Evolutionary conservation across 2,888 invertebrate genomes (phyloP), one percentile per base, ranked within the genome.

Genomic region (Macrophya annulata): DNA sequence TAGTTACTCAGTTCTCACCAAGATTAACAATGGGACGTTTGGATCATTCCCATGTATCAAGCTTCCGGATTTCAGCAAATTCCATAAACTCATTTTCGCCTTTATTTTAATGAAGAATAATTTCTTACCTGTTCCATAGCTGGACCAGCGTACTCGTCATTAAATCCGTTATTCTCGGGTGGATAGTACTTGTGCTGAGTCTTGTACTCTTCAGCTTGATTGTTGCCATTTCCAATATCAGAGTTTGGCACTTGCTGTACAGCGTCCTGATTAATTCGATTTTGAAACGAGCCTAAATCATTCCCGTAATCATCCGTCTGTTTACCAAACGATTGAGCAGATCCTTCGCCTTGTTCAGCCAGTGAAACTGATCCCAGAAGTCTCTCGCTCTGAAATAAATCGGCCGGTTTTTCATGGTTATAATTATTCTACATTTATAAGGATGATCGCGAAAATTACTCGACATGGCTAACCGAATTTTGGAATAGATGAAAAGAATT

Each of bases 111-210:
- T 43, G 21, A 17, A 21, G 2, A 37, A 40, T 5, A 10, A 81
- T 21, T 40, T 87, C 9, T 87, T 84, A 93, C 93, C 86, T 93
- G 85, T 88, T 92, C 90, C 92, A 93, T 92, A 1, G 93, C 91
- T 3, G 91, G 92, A n/a, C 93, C 93, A 45, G 91, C 92, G 74
- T 90, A 92, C 79, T 93, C 93, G 51, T 93, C 90, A 15, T 87
- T 89, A 21, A 87, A 86, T 40, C 86, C 81, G 17, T 37, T 71
- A 21, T 71, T 51, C 10, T 21, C 72, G 1, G 89, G 88, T 21
- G 90, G 89, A 31, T 87, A 89, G 83, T 88, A 91, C 10, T 87
- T 88, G 84, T 88, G 89, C 77, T 87, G 88, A 0, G 90, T 90
- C 25, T 84, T 88, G 81, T 87, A 89, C 55, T 84, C 84, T 84